Percentiles rank a stretch among this genome's conserved stretches.
Evolutionary conservation across 2,797 vertebrate species (phyloP).

Genomic region (Gallinago stenura): DNA sequence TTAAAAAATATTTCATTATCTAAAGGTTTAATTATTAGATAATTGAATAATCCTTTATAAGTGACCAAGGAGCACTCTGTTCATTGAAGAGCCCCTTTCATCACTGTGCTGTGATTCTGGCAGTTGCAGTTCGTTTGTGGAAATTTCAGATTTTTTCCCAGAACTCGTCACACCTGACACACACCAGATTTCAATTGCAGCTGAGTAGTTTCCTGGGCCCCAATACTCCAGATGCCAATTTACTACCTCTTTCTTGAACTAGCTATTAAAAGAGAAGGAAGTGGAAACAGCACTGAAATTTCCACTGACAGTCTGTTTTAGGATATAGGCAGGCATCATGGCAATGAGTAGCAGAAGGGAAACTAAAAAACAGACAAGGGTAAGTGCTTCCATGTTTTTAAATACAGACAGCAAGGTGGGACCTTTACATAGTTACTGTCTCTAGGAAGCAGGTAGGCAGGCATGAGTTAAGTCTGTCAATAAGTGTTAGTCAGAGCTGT

Average conservation of each 20-base stretch:
- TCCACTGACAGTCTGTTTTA: neutral
- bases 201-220: constrained; percentile 14
- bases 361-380: neutral
- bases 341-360: neutral
- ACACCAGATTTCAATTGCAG: constrained; percentile 34
- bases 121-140: neutral
- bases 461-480: neutral
- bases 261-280: constrained; percentile 13
- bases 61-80: neutral
- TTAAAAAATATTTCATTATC: neutral
- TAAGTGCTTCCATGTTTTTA: neutral
- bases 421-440: neutral
- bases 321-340: neutral
- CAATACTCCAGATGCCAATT: constrained; percentile 36
- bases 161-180: neutral
- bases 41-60: constrained; percentile 37
- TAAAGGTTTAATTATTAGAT: constrained; percentile 44
- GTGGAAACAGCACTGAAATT: neutral
- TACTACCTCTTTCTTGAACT: neutral
- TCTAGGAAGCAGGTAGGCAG: neutral
- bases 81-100: neutral
- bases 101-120: neutral
- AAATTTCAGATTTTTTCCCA: neutral
- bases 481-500: neutral
- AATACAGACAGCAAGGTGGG: neutral